Conservation (phyloP, 92 coral and sea anemone species). For the Porites lobata region DNA sequence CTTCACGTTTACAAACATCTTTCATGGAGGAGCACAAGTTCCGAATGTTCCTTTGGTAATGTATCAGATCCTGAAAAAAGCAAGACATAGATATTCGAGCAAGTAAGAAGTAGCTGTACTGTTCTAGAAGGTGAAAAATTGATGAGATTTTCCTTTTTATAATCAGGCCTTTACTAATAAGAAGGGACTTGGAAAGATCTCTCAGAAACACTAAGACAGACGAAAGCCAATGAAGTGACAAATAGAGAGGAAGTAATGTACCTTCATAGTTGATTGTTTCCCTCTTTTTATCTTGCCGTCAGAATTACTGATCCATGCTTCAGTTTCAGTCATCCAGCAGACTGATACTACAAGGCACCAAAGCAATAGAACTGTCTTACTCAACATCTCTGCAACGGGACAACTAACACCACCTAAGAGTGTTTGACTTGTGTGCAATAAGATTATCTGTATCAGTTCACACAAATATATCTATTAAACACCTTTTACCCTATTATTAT, state of each 20-base stretch:
- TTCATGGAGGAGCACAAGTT: constrained; percentile 4
- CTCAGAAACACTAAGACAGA: no score
- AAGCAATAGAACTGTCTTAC: background rate
- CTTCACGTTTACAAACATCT: background rate
- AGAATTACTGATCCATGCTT: background rate
- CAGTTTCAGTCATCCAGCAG: background rate
- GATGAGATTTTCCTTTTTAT: no score
- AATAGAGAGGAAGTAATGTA: no score
- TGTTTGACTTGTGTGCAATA: background rate
- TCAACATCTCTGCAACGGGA: background rate
- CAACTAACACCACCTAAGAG: background rate
- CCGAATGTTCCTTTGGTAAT: constrained; percentile 5
- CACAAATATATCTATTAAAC: background rate
- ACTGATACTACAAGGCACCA: background rate
- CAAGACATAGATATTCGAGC: no score
- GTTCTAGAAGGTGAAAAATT: no score
- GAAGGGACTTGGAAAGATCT: background rate
- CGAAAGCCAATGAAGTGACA: no score
- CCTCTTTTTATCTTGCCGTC: background rate
- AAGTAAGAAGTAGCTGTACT: no score
- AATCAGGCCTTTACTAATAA: background rate
- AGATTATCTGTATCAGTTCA: background rate
- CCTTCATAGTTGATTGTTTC: background rate
- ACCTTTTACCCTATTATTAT: no score
- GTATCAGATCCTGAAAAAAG: background rate